Evolutionary conservation across 2,797 vertebrate species (phyloP), one percentile per base, ranked within the genome.

Genomic region (Sebastolobus altivelis): DNA sequence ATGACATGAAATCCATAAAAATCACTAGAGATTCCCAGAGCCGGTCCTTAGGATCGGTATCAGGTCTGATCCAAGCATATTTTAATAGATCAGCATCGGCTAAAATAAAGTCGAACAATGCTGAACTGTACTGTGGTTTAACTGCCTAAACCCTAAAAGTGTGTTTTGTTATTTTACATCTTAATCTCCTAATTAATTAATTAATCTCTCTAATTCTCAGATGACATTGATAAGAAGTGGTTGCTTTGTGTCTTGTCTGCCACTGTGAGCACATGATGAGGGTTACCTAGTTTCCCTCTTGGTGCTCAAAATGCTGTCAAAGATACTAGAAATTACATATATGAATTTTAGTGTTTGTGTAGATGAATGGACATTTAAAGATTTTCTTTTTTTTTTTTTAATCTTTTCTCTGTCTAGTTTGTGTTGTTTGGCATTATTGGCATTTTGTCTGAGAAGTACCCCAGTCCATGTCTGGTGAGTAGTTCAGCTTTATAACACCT

Each of bases 401-500:
- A 4, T 83, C 3, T 75, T 67, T 43, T 79, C 22, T 59, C 14
- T 40, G 62, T 82, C 5, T 65, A 96, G 95, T 93, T 92, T 7
- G 40, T 95, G 2, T 1, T 72, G 0, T 85, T 90, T 63, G 95
- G 95, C 56, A 70, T 85, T 14, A 8, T 89, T 31, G 87, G 83
- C 76, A 87, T 96, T 75, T 72, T 95, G 69, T 90, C 93, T 35
- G 90, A 94, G 63, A 94, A 76, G 88, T 92, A 62, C 77, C 93
- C 94, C 2, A 96, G 92, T 84, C 89, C 84, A 14, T 94, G 93
- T 78, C 71, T 96, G 90, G 95, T 96, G 86, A 94, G 95, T 90
- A n/a, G 8, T 16, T 72, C 4, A 60, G 25, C 7, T 54, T 58
- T 58, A 25, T 31, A 4, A 38, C 38, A 7, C 27, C 11, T 62